Conservation (phyloP, 2,797 vertebrate species). For the Borostomias antarcticus region DNA sequence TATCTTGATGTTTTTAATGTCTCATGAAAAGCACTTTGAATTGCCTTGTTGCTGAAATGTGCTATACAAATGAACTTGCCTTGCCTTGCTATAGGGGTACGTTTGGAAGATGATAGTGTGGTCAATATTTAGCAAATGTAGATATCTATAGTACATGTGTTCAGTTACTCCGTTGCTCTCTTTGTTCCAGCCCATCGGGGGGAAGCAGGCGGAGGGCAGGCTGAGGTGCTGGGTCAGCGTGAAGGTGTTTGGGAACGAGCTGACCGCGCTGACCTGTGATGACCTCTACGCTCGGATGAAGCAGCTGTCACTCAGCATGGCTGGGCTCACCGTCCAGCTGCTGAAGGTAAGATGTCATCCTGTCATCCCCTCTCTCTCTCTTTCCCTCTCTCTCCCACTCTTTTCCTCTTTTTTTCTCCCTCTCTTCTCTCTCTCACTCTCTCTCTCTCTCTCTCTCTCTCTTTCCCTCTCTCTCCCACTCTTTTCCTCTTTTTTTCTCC, state of each 20-base stretch:
- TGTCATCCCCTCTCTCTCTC: neutral
- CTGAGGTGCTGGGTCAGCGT: conserved; percentile 76
- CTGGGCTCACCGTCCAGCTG: conserved; percentile 78
- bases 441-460: neutral
- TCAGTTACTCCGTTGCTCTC: neutral
- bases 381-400: neutral
- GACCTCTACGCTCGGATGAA: conserved; percentile 69
- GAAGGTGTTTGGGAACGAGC: conserved; percentile 86
- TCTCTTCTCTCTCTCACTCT: neutral
- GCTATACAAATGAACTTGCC: too few relatives aligned
- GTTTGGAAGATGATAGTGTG: neutral
- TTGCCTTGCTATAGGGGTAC: too few relatives aligned
- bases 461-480: too few relatives aligned
- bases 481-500: neutral
- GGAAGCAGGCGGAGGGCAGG: conserved; percentile 39
- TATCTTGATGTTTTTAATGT: too few relatives aligned
- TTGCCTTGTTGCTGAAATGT: too few relatives aligned
- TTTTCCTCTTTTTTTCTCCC: too few relatives aligned
- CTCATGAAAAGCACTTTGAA: too few relatives aligned
- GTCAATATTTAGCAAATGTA: neutral
- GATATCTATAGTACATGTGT: neutral
- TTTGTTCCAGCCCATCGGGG: conserved; percentile 72
- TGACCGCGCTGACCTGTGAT: conserved; percentile 79
- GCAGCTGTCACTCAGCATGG: conserved; percentile 75
- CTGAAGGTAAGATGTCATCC: conserved; percentile 81